A percentile compares a stretch with the other conserved stretches of the same genome.
Evolutionary conservation across 2,113 vertebrate species (phyloP).

Genomic region (Sinocyclocheilus rhinocerous): DNA sequence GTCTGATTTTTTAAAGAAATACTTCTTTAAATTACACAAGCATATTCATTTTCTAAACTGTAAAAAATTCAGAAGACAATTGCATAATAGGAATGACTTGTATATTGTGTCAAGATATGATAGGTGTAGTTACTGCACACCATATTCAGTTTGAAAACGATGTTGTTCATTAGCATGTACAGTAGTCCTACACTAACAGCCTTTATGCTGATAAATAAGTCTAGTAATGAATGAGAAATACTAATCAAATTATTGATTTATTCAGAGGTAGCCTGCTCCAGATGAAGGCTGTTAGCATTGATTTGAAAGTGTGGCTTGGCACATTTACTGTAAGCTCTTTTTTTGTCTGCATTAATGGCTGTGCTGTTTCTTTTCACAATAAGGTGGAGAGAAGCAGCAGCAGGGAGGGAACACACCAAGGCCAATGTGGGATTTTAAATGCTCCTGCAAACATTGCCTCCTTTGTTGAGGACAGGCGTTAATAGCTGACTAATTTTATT

Average conservation of each 20-base stretch:
- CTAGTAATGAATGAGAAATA: conserved; percentile 7
- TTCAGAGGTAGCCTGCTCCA: background rate
- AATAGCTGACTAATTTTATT: background rate
- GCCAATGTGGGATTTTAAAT: background rate
- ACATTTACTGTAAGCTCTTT: background rate
- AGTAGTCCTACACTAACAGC: background rate
- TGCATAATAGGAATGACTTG: background rate
- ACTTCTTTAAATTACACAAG: too few species aligned
- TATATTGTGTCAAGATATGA: conserved; percentile 1
- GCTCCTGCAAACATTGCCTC: background rate
- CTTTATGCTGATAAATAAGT: background rate
- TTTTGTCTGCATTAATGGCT: conserved; percentile 5
- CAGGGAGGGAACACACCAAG: background rate
- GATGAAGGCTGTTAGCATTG: background rate
- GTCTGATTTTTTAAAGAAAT: too few species aligned
- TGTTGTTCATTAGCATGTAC: conserved; percentile 27
- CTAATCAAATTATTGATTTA: background rate
- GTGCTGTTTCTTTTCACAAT: background rate
- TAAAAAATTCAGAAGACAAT: too few species aligned
- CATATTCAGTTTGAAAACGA: background rate
- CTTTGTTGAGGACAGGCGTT: background rate
- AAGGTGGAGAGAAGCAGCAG: background rate
- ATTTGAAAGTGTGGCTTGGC: background rate
- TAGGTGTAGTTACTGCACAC: too few species aligned
- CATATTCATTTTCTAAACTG: too few species aligned